Base-by-base conservation (phyloP, 2,797 vertebrate genomes). In the Liasis olivaceus region DNA sequence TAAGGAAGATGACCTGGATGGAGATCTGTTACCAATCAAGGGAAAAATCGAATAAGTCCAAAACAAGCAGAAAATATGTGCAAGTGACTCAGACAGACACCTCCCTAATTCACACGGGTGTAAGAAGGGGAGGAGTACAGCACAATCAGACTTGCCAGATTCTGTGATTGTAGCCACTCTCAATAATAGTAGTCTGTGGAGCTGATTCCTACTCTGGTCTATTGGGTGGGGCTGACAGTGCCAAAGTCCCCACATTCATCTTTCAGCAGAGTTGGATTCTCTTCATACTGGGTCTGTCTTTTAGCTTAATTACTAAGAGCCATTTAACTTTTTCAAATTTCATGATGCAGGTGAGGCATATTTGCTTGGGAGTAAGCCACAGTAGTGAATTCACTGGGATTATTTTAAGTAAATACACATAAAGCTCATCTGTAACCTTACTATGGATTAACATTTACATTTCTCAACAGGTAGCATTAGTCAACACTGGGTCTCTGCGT, bases 351-450 rank as follows among this genome's bases (percentile, higher is more conserved):
- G 11, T 28, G 15, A 51, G 60, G 47, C 28, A 90, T 31, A 63
- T 51, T 84, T 86, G 51, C 62, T 87, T 91, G 90, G 90, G n/a
- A 86, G 69, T 87, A 58, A 87, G 62, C 84, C 42, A 22, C 36
- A 91, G 22, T 15, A 54, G 7, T 28, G 84, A 86, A 66, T 58
- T 91, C 51, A 36, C 42, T 36, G 1, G 42, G 13, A 64, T 56
- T 88, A 77, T 42, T 85, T 31, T n/a, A 85, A 56, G 90, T 89
- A 72, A 64, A 36, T 24, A 85, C 31, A 51, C 51, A 54, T 22
- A 85, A n/a, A 28, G n/a, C n/a, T 56, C 13, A 17, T 14, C 11
- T 64, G 60, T 26, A 36, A 77, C 22, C 20, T 60, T 47, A 26
- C 17, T 85, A 54, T 24, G 72, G 15, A 72, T 11, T 28, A 87